These are phyloP conservation scores for Mactra quadrangularis DNA, from an alignment of 1,140 invertebrate species.

Conservation along the genomic window DNA sequence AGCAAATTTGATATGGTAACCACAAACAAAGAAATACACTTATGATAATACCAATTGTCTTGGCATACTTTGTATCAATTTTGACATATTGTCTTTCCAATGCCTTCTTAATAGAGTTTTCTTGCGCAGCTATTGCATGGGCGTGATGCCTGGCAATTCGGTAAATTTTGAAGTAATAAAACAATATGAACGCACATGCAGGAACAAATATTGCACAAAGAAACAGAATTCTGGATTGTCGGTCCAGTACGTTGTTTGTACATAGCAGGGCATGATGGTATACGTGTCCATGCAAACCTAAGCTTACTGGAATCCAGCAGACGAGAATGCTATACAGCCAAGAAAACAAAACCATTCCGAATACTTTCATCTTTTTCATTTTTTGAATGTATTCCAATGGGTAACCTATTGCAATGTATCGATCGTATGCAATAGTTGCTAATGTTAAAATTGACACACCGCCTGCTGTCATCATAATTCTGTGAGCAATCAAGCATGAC, in stretches of 20 bases:
- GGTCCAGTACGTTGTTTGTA: constrained; percentile 71
- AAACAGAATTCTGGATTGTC: constrained; percentile 66
- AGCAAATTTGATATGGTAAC: constrained; percentile 87
- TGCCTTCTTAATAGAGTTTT: constrained; percentile 85
- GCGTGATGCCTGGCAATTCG: constrained; percentile 87
- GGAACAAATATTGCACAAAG: constrained; percentile 74
- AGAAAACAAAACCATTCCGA: constrained; percentile 86
- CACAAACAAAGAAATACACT: constrained; percentile 87
- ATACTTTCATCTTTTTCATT: constrained; percentile 87
- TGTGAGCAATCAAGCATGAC: constrained; percentile 87
- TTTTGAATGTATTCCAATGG: constrained; percentile 87
- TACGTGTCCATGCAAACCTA: constrained; percentile 84
- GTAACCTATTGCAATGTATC: constrained; percentile 87
- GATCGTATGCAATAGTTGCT: constrained; percentile 88
- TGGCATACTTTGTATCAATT: constrained; percentile 85
- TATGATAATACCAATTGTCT: constrained; percentile 87
- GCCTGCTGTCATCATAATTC: constrained; percentile 87
- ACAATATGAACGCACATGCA: constrained; percentile 84
- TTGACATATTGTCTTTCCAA: constrained; percentile 67
- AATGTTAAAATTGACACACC: constrained; percentile 87
- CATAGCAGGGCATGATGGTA: constrained; percentile 85
- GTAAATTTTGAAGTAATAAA: constrained; percentile 88
- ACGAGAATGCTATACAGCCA: constrained; percentile 85
- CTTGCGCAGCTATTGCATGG: constrained; percentile 87
- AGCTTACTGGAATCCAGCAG: constrained; percentile 78